A percentile compares a stretch with the other conserved stretches of the same genome.
Evolutionary conservation across 1,140 invertebrate genomes (phyloP).

Genomic region (Macrotrachela quadricornifera): DNA sequence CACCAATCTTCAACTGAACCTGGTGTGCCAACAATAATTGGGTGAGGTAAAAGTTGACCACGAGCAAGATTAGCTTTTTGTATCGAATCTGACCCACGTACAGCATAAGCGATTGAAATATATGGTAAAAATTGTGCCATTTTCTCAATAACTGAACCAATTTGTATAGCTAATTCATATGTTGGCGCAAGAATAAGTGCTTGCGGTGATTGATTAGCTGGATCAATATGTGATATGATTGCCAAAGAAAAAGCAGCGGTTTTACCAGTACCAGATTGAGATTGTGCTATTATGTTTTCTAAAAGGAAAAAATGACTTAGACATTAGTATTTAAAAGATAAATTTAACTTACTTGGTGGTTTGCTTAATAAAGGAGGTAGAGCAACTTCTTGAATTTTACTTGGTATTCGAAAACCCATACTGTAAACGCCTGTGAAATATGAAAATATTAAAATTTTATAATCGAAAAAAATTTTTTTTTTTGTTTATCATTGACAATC

Average conservation of each 20-base stretch:
- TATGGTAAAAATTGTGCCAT: constrained; percentile 78
- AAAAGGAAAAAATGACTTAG: no score
- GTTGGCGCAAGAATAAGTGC: constrained; percentile 80
- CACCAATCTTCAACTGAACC: constrained; percentile 52
- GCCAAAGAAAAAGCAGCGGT: constrained; percentile 91
- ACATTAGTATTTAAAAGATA: no score
- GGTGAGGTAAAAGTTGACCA: constrained; percentile 44
- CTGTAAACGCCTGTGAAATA: constrained; percentile 72
- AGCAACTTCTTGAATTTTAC: constrained; percentile 91
- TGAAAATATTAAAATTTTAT: no score
- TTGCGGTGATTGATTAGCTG: constrained; percentile 45
- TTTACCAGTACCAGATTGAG: constrained; percentile 94
- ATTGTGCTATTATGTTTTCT: constrained; percentile 91
- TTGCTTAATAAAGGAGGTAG: constrained; percentile 72
- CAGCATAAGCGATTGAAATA: constrained; percentile 68
- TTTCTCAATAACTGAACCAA: constrained; percentile 70
- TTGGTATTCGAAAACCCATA: constrained; percentile 90
- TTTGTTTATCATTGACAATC: no score
- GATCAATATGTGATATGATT: constrained; percentile 74
- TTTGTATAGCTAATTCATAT: constrained; percentile 87
- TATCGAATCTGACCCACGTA: constrained; percentile 32
- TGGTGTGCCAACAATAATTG: constrained; percentile 71
- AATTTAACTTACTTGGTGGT: constrained; percentile 42
- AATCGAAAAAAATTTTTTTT: no score
- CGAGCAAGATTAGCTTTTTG: no score